phyloP scores from a whole-genome alignment of 2,113 vertebrate species.

The Agelaius phoeniceus region DNA sequence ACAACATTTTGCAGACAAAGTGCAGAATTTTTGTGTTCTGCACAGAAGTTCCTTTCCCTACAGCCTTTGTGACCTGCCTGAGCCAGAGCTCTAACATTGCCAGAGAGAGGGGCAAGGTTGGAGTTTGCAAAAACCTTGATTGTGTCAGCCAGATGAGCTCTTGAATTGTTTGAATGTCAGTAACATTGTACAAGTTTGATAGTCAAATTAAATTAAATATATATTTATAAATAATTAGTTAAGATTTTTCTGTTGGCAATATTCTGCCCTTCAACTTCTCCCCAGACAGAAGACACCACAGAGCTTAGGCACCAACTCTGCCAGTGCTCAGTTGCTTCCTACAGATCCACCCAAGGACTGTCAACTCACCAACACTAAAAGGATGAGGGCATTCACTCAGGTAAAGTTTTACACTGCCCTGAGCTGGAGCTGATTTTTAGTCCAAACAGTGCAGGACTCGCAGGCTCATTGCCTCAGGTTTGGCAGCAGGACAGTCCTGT shows the following conservation, averaged over 20 bases:
- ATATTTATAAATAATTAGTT: not conserved
- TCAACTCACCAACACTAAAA: not conserved
- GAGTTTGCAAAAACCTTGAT: not conserved
- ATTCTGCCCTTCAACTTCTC: not conserved
- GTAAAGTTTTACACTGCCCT: not conserved
- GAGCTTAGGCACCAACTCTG: not conserved
- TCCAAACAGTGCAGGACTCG: not conserved
- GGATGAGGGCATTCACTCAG: not conserved
- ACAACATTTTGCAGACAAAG: not conserved
- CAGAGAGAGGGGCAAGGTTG: not conserved
- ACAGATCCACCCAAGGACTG: not conserved
- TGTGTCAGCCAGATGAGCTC: not conserved
- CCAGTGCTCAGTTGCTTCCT: not conserved
- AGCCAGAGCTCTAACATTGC: not conserved
- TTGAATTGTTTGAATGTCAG: not conserved
- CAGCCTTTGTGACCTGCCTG: not conserved
- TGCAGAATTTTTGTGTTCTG: not conserved
- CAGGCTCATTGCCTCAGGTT: not conserved
- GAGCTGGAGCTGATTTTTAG: not conserved
- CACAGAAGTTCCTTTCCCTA: not conserved
- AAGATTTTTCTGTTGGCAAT: fast-evolving
- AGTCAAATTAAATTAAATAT: not conserved
- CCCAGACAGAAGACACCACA: not conserved
- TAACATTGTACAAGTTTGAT: not conserved
- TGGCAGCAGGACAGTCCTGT: not conserved